These are phyloP conservation scores for Lepilemur septentrionalis DNA, from an alignment of 2,797 vertebrate species.

Conservation along the genomic window DNA sequence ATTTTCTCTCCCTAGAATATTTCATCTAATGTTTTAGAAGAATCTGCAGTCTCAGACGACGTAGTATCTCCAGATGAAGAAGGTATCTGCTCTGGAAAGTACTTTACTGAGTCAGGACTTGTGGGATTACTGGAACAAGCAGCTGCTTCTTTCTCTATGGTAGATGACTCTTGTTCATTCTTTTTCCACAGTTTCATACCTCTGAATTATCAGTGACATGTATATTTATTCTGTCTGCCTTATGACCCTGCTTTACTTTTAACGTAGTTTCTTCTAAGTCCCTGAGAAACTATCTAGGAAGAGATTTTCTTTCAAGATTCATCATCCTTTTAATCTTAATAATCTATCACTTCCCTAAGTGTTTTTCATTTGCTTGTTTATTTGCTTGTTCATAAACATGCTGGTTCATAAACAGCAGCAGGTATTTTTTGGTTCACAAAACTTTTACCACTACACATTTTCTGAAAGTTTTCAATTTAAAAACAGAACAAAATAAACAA, in stretches of 20 bases:
- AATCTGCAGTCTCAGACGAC: constrained; percentile 98
- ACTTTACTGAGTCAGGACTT: constrained; percentile 97
- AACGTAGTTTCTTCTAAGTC: neutral
- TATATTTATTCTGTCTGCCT: constrained; percentile 6
- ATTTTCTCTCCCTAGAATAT: constrained; percentile 89
- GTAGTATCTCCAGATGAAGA: constrained; percentile 99
- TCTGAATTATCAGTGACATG: neutral
- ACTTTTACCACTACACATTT: neutral
- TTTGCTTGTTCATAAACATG: too few species aligned
- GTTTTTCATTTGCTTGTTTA: constrained; percentile 24
- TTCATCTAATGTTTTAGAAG: constrained; percentile 98
- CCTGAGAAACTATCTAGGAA: neutral
- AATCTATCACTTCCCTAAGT: neutral
- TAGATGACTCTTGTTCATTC: constrained; percentile 75
- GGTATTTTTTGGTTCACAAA: constrained; percentile 33
- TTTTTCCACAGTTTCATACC: neutral
- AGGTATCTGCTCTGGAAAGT: constrained; percentile 99
- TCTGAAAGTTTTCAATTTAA: neutral
- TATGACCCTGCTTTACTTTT: constrained; percentile 1
- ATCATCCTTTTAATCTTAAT: neutral
- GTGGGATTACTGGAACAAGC: constrained; percentile 98
- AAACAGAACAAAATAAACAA: neutral
- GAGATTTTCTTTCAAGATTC: neutral
- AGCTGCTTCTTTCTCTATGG: constrained; percentile 98
- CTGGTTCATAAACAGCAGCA: neutral